Conservation (phyloP, 2,113 vertebrate genomes). For the Aix galericulata region DNA sequence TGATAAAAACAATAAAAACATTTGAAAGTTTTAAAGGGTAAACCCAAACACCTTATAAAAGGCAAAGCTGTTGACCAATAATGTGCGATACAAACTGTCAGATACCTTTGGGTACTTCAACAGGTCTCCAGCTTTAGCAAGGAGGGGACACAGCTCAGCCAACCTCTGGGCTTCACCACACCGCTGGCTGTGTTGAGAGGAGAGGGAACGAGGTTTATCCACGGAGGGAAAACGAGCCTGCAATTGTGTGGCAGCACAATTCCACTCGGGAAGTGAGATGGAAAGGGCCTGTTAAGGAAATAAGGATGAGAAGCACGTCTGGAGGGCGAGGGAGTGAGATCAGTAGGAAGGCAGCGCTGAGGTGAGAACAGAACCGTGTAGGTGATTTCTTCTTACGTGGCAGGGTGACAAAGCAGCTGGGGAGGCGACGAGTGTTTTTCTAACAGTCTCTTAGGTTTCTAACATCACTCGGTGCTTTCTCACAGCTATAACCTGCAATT, state of each 20-base stretch:
- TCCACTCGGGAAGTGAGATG: neutral
- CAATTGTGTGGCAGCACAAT: neutral
- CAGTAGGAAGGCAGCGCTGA: slow-evolving; percentile 36
- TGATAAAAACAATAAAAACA: neutral
- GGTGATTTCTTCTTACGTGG: neutral
- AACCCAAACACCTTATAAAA: neutral
- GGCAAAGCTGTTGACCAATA: neutral
- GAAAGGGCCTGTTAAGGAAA: neutral
- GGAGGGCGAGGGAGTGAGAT: no score
- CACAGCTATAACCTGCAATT: neutral
- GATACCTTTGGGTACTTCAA: neutral
- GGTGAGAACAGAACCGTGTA: neutral
- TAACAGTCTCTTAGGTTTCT: neutral
- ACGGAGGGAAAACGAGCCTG: neutral
- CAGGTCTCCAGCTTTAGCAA: neutral
- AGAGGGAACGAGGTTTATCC: neutral
- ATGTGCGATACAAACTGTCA: neutral
- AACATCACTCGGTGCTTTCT: neutral
- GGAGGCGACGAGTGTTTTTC: neutral
- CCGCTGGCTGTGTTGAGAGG: neutral
- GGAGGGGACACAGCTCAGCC: neutral
- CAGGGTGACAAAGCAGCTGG: neutral
- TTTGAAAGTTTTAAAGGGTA: neutral
- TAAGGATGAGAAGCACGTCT: no score
- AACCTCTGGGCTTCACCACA: neutral